These are phyloP conservation scores for Chelidonichthys spinosus DNA, from an alignment of 2,797 vertebrate genomes.

Conservation along the genomic window DNA sequence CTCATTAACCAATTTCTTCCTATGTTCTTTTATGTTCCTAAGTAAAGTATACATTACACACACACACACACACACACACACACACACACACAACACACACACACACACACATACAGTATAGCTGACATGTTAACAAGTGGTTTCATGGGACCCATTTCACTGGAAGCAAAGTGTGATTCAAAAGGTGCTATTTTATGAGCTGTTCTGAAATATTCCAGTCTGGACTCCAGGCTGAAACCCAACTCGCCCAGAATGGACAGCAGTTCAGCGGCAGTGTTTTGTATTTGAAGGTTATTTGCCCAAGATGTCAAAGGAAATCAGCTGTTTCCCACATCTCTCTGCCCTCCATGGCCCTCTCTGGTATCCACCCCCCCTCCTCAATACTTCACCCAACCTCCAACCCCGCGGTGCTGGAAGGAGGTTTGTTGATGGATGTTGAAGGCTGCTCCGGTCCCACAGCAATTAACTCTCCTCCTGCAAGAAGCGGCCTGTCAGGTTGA, in stretches of 20 bases:
- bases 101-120: background rate
- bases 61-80: no score
- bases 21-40: no score
- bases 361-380: constrained; percentile 56
- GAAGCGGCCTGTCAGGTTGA: constrained; percentile 82
- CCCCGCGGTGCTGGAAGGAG: constrained; percentile 71
- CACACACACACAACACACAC: no score
- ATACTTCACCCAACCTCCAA: constrained; percentile 74
- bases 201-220: constrained; percentile 12
- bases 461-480: constrained; percentile 85
- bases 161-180: constrained; percentile 1
- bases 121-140: background rate
- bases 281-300: constrained; percentile 78
- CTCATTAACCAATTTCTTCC: no score
- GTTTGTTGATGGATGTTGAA: constrained; percentile 83
- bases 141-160: constrained; percentile 2
- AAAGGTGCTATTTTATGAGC: constrained; percentile 1
- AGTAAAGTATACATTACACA: no score
- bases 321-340: constrained; percentile 74
- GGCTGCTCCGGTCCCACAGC: constrained; percentile 80
- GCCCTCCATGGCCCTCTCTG: constrained; percentile 66
- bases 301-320: constrained; percentile 77
- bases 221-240: constrained; percentile 19
- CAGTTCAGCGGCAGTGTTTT: constrained; percentile 60
- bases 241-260: constrained; percentile 39